Percentiles rank a stretch among this genome's conserved stretches.
These are phyloP conservation scores for Torymus texanus DNA, from an alignment of 2,888 invertebrate species.

Conservation along the genomic window DNA sequence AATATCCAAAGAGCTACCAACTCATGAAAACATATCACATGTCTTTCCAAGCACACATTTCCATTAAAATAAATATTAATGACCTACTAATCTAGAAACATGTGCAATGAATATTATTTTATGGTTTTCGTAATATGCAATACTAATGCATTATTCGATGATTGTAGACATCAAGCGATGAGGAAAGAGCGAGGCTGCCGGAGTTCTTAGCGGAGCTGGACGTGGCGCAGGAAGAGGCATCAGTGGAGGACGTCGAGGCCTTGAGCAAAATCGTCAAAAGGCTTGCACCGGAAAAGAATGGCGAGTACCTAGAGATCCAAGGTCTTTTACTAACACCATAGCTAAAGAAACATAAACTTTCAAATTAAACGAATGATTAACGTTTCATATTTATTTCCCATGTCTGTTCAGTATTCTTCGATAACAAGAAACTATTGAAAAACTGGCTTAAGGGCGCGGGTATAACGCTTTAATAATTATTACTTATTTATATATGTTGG, in stretches of 20 bases:
- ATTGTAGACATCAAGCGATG: slow-evolving; percentile 59
- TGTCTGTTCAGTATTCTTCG: slow-evolving; percentile 68
- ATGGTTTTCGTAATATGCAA: too few relatives aligned
- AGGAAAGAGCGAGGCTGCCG: slow-evolving; percentile 65
- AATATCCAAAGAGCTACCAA: too few relatives aligned
- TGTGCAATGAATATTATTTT: too few relatives aligned
- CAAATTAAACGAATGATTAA: slow-evolving; percentile 26
- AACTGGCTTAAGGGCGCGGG: slow-evolving; percentile 73
- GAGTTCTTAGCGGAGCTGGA: slow-evolving; percentile 71
- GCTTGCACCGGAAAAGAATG: slow-evolving; percentile 72
- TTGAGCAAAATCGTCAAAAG: slow-evolving; percentile 71
- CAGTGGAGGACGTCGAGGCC: slow-evolving; percentile 69
- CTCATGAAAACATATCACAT: too few relatives aligned
- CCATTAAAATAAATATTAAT: too few relatives aligned
- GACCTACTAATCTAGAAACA: too few relatives aligned
- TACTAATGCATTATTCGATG: slow-evolving; percentile 4
- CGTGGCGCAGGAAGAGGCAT: slow-evolving; percentile 67
- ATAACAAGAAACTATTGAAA: slow-evolving; percentile 72
- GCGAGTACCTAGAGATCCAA: slow-evolving; percentile 74
- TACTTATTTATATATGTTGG: too few relatives aligned
- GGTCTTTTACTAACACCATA: slow-evolving; percentile 62
- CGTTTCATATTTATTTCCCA: slow-evolving; percentile 1
- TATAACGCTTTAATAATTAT: slow-evolving; percentile 54
- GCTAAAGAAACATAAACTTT: slow-evolving; percentile 47
- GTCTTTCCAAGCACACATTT: too few relatives aligned